Evolutionary conservation across 2,888 invertebrate genomes (phyloP).

Genomic region (Schizaphis graminum): DNA sequence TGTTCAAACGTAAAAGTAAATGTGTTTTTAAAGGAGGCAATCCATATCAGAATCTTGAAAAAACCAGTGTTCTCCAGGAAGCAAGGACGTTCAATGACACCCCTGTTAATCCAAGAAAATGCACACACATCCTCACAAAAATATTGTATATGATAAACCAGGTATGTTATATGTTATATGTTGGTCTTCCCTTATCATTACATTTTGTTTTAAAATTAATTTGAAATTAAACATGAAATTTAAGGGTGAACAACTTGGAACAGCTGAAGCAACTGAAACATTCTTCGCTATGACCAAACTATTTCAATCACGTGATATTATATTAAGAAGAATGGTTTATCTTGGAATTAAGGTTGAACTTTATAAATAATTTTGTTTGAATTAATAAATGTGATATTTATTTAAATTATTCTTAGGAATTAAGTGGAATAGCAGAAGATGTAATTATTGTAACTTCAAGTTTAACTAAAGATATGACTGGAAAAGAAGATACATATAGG

Average conservation of each 20-base stretch:
- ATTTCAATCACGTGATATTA: slow-evolving; percentile 97
- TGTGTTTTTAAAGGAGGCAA: slow-evolving; percentile 77
- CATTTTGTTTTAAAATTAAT: slow-evolving; percentile 17
- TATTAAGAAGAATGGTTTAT: slow-evolving; percentile 94
- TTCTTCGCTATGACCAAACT: slow-evolving; percentile 99
- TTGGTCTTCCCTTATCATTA: not conserved
- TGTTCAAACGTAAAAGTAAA: slow-evolving; percentile 56
- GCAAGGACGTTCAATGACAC: slow-evolving; percentile 98
- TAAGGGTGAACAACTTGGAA: slow-evolving; percentile 88
- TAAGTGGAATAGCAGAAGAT: slow-evolving; percentile 95
- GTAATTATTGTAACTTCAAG: slow-evolving; percentile 99
- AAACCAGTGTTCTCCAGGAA: slow-evolving; percentile 97
- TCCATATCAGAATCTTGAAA: slow-evolving; percentile 93
- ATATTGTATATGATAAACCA: slow-evolving; percentile 96
- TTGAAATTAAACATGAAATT: slow-evolving; percentile 48
- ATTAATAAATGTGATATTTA: not conserved
- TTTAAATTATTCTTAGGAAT: slow-evolving; percentile 73
- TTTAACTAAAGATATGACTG: slow-evolving; percentile 98
- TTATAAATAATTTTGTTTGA: not conserved
- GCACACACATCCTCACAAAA: slow-evolving; percentile 95
- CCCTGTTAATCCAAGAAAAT: slow-evolving; percentile 97
- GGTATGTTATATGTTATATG: slow-evolving; percentile 71
- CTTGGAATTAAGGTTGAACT: slow-evolving; percentile 82
- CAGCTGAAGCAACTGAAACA: slow-evolving; percentile 96
- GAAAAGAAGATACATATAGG: slow-evolving; percentile 91